phyloP scores from a whole-genome alignment of 2,113 vertebrate genomes.

The Charadrius vociferus region DNA sequence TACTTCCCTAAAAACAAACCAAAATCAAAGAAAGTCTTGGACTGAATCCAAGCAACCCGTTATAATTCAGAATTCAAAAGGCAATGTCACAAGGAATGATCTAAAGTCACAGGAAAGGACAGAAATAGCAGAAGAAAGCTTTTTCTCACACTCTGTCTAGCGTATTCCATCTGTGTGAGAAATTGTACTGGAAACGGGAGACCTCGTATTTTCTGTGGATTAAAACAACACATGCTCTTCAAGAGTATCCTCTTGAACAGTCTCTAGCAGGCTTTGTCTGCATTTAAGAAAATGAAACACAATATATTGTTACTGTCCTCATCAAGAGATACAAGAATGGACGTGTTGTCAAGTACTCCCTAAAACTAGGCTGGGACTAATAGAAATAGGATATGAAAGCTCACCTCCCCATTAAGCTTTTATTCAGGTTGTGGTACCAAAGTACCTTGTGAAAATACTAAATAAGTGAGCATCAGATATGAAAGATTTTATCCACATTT shows the following conservation, averaged over 20 bases:
- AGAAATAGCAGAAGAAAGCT: slow-evolving; percentile 26
- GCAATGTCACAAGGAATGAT: neutral
- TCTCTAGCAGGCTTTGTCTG: neutral
- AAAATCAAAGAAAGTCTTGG: slow-evolving; percentile 39
- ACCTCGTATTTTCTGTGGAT: neutral
- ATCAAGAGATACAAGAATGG: neutral
- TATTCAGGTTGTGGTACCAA: neutral
- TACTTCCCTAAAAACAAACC: slow-evolving; percentile 26
- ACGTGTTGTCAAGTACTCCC: neutral
- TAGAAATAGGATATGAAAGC: neutral
- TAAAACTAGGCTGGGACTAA: neutral
- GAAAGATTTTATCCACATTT: neutral
- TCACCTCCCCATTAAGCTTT: neutral
- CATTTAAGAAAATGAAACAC: neutral
- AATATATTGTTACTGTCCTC: neutral
- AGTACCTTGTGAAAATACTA: neutral
- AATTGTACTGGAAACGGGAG: neutral
- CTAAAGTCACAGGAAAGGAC: neutral
- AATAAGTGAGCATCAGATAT: neutral
- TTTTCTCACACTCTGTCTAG: slow-evolving; percentile 12
- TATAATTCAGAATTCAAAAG: slow-evolving; percentile 54
- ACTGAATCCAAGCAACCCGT: neutral
- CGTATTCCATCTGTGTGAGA: neutral
- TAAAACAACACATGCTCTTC: neutral
- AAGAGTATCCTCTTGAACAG: neutral